Evolutionary conservation across 2,797 vertebrate genomes (phyloP).

Genomic region (Silurus aristotelis): DNA sequence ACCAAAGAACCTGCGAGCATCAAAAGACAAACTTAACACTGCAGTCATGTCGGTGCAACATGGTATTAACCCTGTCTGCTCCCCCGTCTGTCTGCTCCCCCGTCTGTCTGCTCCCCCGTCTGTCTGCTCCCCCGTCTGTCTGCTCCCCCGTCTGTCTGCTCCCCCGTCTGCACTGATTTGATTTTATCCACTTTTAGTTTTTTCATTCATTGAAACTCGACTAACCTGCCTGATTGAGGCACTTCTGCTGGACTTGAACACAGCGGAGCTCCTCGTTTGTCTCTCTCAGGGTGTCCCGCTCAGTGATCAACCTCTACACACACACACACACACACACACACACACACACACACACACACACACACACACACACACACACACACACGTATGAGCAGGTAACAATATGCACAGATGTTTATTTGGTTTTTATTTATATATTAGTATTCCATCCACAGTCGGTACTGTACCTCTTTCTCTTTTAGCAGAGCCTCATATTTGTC

Average conservation of each 20-base stretch:
- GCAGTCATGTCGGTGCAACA: no score
- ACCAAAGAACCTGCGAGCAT: conserved; percentile 69
- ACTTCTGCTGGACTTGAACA: conserved; percentile 82
- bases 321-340: conserved; percentile 35
- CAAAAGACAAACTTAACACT: conserved; percentile 17
- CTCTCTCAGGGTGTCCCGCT: conserved; percentile 85
- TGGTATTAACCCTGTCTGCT: no score
- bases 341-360: conserved; percentile 32
- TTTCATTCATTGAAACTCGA: not conserved
- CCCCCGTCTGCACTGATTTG: no score
- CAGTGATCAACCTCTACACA: conserved; percentile 78
- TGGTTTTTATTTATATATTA: no score
- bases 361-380: not conserved
- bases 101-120: no score
- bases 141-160: no score
- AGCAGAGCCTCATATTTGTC: conserved; percentile 83
- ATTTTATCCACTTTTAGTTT: not conserved
- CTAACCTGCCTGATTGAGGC: conserved; percentile 79
- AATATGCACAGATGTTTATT: not conserved
- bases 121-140: no score
- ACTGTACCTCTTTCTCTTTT: conserved; percentile 86
- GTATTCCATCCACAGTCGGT: not conserved
- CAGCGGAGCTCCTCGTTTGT: conserved; percentile 88
- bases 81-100: no score
- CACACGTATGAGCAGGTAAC: not conserved